Evolutionary conservation across 2,797 vertebrate species (phyloP), one percentile per base, ranked within the genome.

Genomic region (Melanotaenia maccullochi): DNA sequence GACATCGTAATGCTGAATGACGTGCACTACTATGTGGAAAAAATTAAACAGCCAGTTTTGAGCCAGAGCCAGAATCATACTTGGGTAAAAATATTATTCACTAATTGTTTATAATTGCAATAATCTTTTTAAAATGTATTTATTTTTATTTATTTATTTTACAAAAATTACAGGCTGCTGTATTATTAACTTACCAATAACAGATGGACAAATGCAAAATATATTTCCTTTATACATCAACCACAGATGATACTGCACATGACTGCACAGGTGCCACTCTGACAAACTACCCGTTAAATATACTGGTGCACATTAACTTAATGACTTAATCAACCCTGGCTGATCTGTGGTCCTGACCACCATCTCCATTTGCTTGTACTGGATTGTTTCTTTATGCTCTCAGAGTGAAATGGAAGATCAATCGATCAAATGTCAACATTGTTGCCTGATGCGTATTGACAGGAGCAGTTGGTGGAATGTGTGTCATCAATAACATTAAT

Each of bases 361-460:
- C 58, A 60, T 11, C 57, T 78, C 65, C 58, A 8, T 62, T 68
- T 71, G 63, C 18, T 35, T 58, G 51, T 52, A 68, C 9, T 1
- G 14, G 49, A 63, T 55, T 6, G 63, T 69, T 74, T 84, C 52
- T 79, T 71, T 63, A 32, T 9, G 60, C 70, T 69, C 30, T 67
- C 65, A 78, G 61, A 82, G 78, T 52, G 44, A 58, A 75, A 4
- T 24, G 62, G 35, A 70, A 72, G 40, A 28, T 25, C 36, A 7
- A 74, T 90, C 9, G 80, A 89, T 76, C 79, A 22, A 2, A 12
- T 66, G 28, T 56, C 73, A 63, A 61, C 65, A n/a, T 35, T 11
- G 56, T 8, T 30, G 68, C 13, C 69, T 83, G 84, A 85, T 85
- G 75, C 9, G 51, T 81, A 89, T 89, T 85, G 90, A 89, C 78